Evolutionary conservation across 2,113 vertebrate genomes (phyloP).

Genomic region (Periophthalmodon schlosseri): DNA sequence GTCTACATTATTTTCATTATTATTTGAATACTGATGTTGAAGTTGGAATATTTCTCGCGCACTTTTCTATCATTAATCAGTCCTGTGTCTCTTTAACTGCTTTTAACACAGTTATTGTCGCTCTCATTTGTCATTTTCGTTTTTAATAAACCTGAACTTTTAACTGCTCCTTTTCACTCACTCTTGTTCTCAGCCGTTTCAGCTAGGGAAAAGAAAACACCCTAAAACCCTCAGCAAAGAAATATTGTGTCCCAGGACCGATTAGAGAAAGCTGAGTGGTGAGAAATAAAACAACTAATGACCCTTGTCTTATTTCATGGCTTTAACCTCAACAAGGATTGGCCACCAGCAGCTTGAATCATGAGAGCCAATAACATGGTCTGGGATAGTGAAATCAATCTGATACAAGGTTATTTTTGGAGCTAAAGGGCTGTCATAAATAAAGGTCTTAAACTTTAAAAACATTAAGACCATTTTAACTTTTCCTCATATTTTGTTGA

Average conservation of each 20-base stretch:
- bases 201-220: not conserved
- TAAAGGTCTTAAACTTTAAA: not conserved
- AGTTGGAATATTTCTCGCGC: too few relatives aligned
- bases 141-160: not conserved
- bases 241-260: not conserved
- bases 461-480: not conserved
- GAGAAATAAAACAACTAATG: slow-evolving; percentile 1
- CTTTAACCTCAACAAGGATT: not conserved
- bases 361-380: not conserved
- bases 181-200: not conserved
- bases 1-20: too few relatives aligned
- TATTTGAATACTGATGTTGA: not conserved
- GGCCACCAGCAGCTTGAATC: slow-evolving; percentile 1
- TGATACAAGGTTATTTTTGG: slow-evolving; percentile 2
- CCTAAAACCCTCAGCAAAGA: not conserved
- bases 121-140: not conserved
- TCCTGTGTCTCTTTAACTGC: not conserved
- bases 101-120: not conserved
- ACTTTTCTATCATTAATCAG: not conserved
- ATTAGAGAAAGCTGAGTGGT: slow-evolving; percentile 2
- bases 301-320: slow-evolving; percentile 9
- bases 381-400: not conserved
- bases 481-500: not conserved
- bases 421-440: not conserved
- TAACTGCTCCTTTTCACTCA: not conserved